Conservation (phyloP, 2,888 invertebrate species). For the Pimpla rufipes region DNA sequence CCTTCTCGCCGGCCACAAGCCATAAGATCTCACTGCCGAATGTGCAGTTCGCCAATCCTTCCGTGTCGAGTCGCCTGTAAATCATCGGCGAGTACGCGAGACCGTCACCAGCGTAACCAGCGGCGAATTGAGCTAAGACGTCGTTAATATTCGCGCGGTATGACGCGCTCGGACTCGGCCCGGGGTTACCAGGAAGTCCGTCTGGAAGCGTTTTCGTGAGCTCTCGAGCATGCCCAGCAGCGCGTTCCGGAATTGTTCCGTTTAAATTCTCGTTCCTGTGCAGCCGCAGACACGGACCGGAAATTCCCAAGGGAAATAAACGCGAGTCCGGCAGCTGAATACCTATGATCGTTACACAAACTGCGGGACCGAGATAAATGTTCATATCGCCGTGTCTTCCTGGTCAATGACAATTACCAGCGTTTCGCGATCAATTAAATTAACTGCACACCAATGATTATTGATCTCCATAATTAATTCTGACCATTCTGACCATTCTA, state of each 20-base stretch:
- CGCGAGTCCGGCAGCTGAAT: slow-evolving; percentile 6
- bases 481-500: no score
- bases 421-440: not conserved
- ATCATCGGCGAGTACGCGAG: slow-evolving; percentile 71
- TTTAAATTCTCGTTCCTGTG: slow-evolving; percentile 6
- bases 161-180: slow-evolving; percentile 26
- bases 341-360: slow-evolving; percentile 11
- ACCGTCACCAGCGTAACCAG: slow-evolving; percentile 63
- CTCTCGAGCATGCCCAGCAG: slow-evolving; percentile 6
- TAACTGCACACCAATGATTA: not conserved
- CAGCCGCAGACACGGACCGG: slow-evolving; percentile 7
- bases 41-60: slow-evolving; percentile 1
- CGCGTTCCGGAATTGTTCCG: slow-evolving; percentile 24
- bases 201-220: slow-evolving; percentile 54
- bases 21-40: not conserved
- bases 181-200: slow-evolving; percentile 69
- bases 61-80: slow-evolving; percentile 64
- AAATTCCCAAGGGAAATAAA: slow-evolving; percentile 34
- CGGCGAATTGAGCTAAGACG: slow-evolving; percentile 65
- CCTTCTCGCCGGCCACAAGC: not conserved
- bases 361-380: not conserved
- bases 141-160: slow-evolving; percentile 69
- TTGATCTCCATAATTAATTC: not conserved
- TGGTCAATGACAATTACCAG: not conserved
- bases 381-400: not conserved